These are phyloP conservation scores for Apoda limacodes DNA, from an alignment of 2,888 invertebrate genomes.

Conservation along the genomic window DNA sequence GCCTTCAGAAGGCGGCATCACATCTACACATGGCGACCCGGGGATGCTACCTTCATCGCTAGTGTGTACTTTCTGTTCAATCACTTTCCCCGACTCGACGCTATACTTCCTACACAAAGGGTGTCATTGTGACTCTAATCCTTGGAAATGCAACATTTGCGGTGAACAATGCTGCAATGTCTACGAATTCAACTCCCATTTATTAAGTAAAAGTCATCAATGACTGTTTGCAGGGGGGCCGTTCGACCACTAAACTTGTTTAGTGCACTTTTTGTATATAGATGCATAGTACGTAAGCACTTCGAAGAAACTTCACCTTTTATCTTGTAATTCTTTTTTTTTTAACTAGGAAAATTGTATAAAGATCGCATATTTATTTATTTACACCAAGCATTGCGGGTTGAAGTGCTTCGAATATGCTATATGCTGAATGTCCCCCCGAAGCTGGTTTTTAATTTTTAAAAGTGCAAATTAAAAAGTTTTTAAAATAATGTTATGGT, in stretches of 20 bases:
- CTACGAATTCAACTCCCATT: conserved; percentile 97
- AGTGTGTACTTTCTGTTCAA: conserved; percentile 92
- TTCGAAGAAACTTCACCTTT: conserved; percentile 46
- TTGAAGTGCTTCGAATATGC: conserved; percentile 60
- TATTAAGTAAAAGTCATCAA: conserved; percentile 94
- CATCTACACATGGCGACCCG: conserved; percentile 77
- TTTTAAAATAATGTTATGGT: conserved; percentile 19
- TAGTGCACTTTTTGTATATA: conserved; percentile 42
- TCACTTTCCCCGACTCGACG: conserved; percentile 95
- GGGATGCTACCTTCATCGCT: conserved; percentile 67
- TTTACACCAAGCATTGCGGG: conserved; percentile 10
- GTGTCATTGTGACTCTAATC: conserved; percentile 96
- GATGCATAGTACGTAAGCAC: conserved; percentile 48
- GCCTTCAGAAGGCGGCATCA: conserved; percentile 72
- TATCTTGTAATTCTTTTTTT: conserved; percentile 21
- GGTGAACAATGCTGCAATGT: conserved; percentile 95
- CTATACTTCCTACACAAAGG: conserved; percentile 98
- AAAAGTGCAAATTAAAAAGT: conserved; percentile 64
- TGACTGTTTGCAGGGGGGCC: conserved; percentile 69
- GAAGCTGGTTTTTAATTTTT: conserved; percentile 44
- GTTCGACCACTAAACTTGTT: conserved; percentile 46
- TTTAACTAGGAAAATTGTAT: too few relatives aligned
- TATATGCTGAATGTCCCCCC: conserved; percentile 64
- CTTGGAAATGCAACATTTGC: conserved; percentile 97
- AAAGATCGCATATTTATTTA: too few relatives aligned